phyloP scores from a whole-genome alignment of 2,888 invertebrate genomes.

The Theretra japonica region DNA sequence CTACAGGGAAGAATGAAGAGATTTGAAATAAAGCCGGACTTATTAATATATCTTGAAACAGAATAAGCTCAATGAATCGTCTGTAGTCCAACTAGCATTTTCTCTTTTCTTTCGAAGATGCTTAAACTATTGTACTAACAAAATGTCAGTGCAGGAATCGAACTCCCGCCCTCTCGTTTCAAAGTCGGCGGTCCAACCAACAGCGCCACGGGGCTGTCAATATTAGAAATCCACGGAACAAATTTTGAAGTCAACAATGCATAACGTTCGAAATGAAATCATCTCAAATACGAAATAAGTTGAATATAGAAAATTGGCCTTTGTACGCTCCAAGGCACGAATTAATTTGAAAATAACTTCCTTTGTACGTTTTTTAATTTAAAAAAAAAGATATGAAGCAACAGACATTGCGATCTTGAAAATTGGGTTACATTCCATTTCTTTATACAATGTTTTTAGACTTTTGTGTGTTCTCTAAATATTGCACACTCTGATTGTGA shows the following conservation, averaged over 20 bases:
- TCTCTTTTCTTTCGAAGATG: too few species aligned
- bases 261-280: neutral
- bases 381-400: conserved; percentile 22
- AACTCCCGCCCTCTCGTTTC: too few species aligned
- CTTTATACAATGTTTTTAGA: neutral
- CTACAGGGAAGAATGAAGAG: too few species aligned
- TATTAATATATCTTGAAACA: too few species aligned
- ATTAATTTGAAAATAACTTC: conserved; percentile 27
- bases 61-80: too few species aligned
- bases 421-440: neutral
- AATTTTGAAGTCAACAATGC: neutral
- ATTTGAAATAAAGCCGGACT: too few species aligned
- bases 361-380: conserved; percentile 14
- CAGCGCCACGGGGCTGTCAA: neutral
- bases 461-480: neutral
- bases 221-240: neutral
- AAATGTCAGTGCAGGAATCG: too few species aligned
- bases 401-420: neutral
- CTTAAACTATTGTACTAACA: too few species aligned
- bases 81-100: too few species aligned
- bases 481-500: neutral
- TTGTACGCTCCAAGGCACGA: conserved; percentile 21
- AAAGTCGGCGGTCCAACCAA: too few species aligned
- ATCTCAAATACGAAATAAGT: neutral
- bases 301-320: conserved; percentile 7